Base-by-base conservation (phyloP, 2,797 vertebrate genomes). In the Mastacembelus armatus region DNA sequence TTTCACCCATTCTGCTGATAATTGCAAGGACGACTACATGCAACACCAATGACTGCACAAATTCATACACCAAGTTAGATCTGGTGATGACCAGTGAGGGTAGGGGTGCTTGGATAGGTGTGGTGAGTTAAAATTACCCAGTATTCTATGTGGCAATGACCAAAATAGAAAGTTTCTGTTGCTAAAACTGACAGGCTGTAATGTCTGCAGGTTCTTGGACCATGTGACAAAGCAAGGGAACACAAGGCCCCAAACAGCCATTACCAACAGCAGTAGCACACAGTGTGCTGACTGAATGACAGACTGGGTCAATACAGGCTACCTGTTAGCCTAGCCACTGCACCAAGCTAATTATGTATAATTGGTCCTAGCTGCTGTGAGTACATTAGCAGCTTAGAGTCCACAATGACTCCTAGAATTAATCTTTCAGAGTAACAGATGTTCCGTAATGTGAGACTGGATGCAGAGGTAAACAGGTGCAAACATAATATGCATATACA, bases 331-430 rank as follows among this genome's bases (percentile, higher is more conserved):
- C 55, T 48, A 62, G 56, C 51, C 4, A 5, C 57, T 11, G 54
- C 51, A 58, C 66, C 32, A 19, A 47, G 57, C 69, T 85, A 74
- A 90, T 86, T 80, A 73, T 77, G 64, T 63, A 45, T 85, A 82
- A 88, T 78, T 68, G 45, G 18, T 50, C 19, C 16, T 11, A 7
- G 33, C 45, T 70, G 48, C 32, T 49, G 43, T 33, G 50, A 71
- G 66, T 81, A 73, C 63, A 82, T 73, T 55, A 64, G 60, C 18
- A 69, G 51, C 29, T 54, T 26, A 15, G n/a, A 51, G 68, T 57
- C 33, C 56, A n/a, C 15, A 19, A 16, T 26, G 40, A 52, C 40
- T 43, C 22, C 40, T 18, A 40, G 30, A 57, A 62, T 40, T 58
- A 51, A 57, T 22, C 1, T 24, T 26, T 29, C 40, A 15, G 54